A percentile compares a stretch with the other conserved stretches of the same genome.
These are phyloP conservation scores for Pipistrellus pipistrellus DNA, from an alignment of 2,797 vertebrate genomes.

Conservation along the genomic window DNA sequence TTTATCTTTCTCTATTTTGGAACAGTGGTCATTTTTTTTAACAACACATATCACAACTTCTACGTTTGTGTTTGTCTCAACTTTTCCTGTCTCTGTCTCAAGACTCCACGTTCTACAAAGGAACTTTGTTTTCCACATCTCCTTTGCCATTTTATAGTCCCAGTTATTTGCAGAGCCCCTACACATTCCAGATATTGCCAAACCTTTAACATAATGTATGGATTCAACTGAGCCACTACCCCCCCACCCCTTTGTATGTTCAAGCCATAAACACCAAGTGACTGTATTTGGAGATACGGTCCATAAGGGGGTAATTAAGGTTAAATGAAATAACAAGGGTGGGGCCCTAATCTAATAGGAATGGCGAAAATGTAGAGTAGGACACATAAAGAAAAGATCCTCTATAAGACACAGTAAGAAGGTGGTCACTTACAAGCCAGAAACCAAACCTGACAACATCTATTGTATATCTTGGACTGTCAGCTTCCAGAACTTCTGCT, in stretches of 20 bases:
- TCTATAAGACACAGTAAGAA: not conserved
- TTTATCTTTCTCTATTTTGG: conserved; percentile 8
- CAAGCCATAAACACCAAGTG: not conserved
- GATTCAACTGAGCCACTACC: not conserved
- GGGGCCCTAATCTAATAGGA: not conserved
- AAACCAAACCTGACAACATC: not conserved
- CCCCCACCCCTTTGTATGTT: not conserved
- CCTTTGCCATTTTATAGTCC: conserved; percentile 42
- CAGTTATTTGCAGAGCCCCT: not conserved
- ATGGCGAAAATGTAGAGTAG: not conserved
- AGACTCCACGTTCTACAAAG: conserved; percentile 16
- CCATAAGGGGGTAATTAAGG: not conserved
- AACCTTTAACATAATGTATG: not conserved
- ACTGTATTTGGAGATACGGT: not conserved
- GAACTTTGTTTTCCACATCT: not conserved
- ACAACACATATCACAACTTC: not conserved
- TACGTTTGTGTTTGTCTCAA: not conserved
- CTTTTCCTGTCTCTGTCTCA: conserved; percentile 38
- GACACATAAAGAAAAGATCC: not conserved
- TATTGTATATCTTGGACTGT: not conserved
- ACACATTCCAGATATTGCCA: not conserved
- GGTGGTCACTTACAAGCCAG: not conserved
- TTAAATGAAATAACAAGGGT: not conserved
- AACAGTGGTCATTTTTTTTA: not conserved
- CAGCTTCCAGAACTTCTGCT: not conserved